phyloP scores from a whole-genome alignment of 2,797 vertebrate species.

The Catamblyrhynchus diadema region DNA sequence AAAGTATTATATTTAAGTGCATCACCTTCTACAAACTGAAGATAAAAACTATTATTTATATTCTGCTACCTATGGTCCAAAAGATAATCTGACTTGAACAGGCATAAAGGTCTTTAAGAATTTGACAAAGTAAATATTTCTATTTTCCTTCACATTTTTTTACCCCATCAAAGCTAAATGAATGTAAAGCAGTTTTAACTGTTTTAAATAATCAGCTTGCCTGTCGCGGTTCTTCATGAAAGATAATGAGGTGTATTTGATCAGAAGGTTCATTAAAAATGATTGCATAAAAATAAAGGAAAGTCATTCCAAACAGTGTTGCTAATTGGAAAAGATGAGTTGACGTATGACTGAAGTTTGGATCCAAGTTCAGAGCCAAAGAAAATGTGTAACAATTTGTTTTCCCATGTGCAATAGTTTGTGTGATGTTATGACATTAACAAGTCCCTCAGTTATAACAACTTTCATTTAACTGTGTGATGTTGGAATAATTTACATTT shows the following conservation, averaged over 20 bases:
- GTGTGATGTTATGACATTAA: slow-evolving; percentile 54
- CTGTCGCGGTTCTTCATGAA: neutral
- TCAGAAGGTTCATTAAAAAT: slow-evolving; percentile 49
- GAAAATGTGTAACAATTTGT: slow-evolving; percentile 47
- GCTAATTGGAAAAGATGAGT: slow-evolving; percentile 47
- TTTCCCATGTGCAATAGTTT: slow-evolving; percentile 40
- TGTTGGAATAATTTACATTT: slow-evolving; percentile 43
- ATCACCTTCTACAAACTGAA: neutral
- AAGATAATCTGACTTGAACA: neutral
- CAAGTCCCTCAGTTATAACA: slow-evolving; percentile 50
- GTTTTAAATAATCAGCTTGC: slow-evolving; percentile 6
- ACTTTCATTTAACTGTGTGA: slow-evolving; percentile 31
- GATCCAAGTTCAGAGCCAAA: slow-evolving; percentile 38
- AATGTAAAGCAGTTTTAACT: slow-evolving; percentile 33
- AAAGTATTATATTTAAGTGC: neutral
- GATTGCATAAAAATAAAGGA: neutral
- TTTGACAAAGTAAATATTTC: neutral
- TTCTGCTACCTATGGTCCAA: neutral
- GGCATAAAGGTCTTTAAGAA: neutral
- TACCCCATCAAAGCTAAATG: neutral
- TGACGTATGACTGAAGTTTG: slow-evolving; percentile 32
- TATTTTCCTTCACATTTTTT: neutral
- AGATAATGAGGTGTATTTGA: slow-evolving; percentile 33
- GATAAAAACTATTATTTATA: neutral
- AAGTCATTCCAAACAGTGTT: slow-evolving; percentile 19